Evolutionary conservation across 2,113 vertebrate genomes (phyloP), one percentile per base, ranked within the genome.

Genomic region (Tympanuchus pallidicinctus): DNA sequence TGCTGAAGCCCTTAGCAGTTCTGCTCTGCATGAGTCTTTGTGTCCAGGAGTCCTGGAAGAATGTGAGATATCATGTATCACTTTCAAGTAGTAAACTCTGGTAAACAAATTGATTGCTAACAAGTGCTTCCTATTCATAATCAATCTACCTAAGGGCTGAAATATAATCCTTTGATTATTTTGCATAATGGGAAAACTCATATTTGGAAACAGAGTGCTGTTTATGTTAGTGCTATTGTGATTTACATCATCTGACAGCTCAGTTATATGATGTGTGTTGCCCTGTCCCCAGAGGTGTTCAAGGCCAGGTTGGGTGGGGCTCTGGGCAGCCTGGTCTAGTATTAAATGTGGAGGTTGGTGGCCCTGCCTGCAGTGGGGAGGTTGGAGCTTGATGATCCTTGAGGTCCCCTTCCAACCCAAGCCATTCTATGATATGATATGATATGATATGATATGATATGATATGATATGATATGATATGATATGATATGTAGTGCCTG

Each of bases 171-270:
- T 70, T 71, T 3, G n/a, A 36, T 86, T 77, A 50, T 83, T 90
- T 90, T 94, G 28, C 42, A 11, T 90, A 50, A 30, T 20, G 54
- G 65, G 61, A 70, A 81, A 77, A 75, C 38, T 71, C 25, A 13
- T 63, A 43, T 83, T 87, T 92, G 76, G 74, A 84, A 95, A 57
- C 12, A 60, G n/a, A 80, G 32, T 84, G 36, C 38, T 81, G 28
- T 88, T 92, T 92, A 81, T 94, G 88, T 7, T 79, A 70, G 82
- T 89, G 54, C 36, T 89, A 86, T 56, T 59, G 21, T 38, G 25
- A 17, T 20, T 8, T 82, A 40, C 38, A 18, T 64, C 60, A 40
- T 17, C 60, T 38, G 36, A 63, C 10, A 27, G 48, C 32, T 85
- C 52, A 78, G 83, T n/a, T 52, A 5, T 22, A 22, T 50, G 48